Percentiles rank a stretch among this genome's conserved stretches.
Evolutionary conservation across 2,888 invertebrate species (phyloP).

Genomic region (Stenchaetothrips biformis): DNA sequence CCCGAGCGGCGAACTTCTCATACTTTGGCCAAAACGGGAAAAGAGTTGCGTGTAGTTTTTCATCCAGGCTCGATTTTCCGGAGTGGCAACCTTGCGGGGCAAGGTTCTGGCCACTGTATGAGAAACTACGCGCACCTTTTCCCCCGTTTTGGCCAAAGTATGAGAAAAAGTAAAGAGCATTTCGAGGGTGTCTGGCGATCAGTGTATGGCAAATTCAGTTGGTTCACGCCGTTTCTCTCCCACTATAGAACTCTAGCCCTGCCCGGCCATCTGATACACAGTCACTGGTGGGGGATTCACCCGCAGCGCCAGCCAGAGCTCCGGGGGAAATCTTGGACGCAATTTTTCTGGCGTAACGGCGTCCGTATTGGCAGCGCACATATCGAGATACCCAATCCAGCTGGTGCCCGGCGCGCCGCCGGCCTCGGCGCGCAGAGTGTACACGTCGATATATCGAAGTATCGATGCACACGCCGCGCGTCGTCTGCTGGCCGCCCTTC

Average conservation of each 20-base stretch:
- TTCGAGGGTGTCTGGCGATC: too few species aligned
- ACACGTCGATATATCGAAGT: background rate
- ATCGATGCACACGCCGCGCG: background rate
- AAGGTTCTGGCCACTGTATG: too few species aligned
- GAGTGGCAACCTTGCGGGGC: too few species aligned
- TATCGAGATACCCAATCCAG: slow-evolving; percentile 8
- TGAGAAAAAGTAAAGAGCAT: too few species aligned
- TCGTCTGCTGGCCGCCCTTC: background rate
- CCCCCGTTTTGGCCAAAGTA: too few species aligned
- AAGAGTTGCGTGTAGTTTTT: too few species aligned
- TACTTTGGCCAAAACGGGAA: too few species aligned
- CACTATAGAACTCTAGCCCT: background rate
- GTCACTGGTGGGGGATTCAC: background rate
- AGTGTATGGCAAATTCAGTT: too few species aligned
- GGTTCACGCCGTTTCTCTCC: background rate
- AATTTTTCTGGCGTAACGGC: background rate
- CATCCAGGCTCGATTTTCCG: too few species aligned
- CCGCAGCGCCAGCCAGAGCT: too few species aligned
- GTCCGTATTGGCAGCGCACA: background rate
- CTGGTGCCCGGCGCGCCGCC: background rate
- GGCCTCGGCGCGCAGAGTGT: background rate
- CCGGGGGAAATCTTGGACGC: background rate
- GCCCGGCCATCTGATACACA: background rate
- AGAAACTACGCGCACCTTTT: too few species aligned
- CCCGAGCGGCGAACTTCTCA: too few species aligned